Conservation (phyloP, 1,140 invertebrate species). For the Meloidogyne hapla region DNA sequence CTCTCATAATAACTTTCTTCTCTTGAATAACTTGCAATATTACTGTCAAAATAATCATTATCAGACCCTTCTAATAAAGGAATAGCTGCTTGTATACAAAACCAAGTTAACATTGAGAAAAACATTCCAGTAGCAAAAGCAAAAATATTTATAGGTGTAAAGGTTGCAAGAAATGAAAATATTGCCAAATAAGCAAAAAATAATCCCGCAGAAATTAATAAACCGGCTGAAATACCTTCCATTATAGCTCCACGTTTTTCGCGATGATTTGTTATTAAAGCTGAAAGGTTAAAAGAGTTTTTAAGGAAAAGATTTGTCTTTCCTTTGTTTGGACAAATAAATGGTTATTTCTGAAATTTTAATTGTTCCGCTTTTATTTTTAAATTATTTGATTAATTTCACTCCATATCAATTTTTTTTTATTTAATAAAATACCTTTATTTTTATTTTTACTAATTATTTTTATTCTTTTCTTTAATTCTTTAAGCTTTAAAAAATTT, state of each 20-base stretch:
- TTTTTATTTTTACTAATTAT: background rate
- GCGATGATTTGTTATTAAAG: background rate
- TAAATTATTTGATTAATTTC: too few species aligned
- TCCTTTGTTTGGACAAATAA: too few species aligned
- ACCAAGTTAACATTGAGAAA: constrained; percentile 3
- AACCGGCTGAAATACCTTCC: background rate
- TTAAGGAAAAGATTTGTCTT: too few species aligned
- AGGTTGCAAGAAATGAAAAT: background rate
- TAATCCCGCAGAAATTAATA: background rate
- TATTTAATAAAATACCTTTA: background rate
- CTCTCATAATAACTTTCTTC: background rate
- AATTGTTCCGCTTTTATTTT: too few species aligned
- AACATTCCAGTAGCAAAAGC: constrained; percentile 1
- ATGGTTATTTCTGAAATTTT: too few species aligned
- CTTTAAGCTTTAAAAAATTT: background rate
- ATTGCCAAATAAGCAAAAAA: background rate
- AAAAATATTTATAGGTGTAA: background rate
- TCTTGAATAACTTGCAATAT: background rate
- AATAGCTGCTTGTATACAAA: constrained; percentile 1
- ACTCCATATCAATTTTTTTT: too few species aligned
- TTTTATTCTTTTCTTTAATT: background rate
- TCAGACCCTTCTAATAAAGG: background rate
- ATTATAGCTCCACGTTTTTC: background rate
- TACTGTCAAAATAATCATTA: background rate
- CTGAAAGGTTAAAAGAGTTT: background rate